phyloP scores from a whole-genome alignment of 2,113 vertebrate species.

The Sceloporus undulatus region DNA sequence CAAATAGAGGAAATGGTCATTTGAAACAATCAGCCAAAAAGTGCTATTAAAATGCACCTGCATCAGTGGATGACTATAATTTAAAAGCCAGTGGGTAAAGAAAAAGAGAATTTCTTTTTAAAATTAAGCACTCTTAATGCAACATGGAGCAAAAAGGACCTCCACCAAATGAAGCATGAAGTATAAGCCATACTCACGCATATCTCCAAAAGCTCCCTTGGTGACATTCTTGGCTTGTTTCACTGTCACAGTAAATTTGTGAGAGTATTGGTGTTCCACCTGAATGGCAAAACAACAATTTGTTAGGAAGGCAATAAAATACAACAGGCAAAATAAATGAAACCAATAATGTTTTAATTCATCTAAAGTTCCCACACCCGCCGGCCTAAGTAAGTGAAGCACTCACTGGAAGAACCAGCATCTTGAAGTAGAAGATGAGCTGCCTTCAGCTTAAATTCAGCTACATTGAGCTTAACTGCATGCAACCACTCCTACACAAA shows the following conservation, averaged over 20 bases:
- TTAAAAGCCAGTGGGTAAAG: not conserved
- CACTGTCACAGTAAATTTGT: constrained; percentile 90
- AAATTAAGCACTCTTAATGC: not conserved
- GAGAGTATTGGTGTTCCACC: constrained; percentile 97
- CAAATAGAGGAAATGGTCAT: not conserved
- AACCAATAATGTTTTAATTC: constrained; percentile 30
- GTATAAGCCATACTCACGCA: constrained; percentile 85
- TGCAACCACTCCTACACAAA: constrained; percentile 51
- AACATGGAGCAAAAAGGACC: not conserved
- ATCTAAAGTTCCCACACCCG: constrained; percentile 19
- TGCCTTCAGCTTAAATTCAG: constrained; percentile 58
- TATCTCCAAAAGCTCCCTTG: constrained; percentile 93
- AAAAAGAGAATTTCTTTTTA: not conserved
- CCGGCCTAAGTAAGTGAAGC: constrained; percentile 33
- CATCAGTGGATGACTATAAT: not conserved
- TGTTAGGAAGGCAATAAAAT: constrained; percentile 48
- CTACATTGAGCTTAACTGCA: constrained; percentile 14
- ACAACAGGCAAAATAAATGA: constrained; percentile 14
- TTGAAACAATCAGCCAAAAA: constrained; percentile 24
- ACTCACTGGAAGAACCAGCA: constrained; percentile 77
- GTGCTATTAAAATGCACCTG: not conserved
- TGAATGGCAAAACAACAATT: constrained; percentile 71
- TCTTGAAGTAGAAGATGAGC: constrained; percentile 46
- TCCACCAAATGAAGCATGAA: not conserved
- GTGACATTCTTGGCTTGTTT: constrained; percentile 91